A percentile compares a stretch with the other conserved stretches of the same genome.
phyloP scores from a whole-genome alignment of 2,113 vertebrate genomes.

The Paracanthobrama guichenoti region DNA sequence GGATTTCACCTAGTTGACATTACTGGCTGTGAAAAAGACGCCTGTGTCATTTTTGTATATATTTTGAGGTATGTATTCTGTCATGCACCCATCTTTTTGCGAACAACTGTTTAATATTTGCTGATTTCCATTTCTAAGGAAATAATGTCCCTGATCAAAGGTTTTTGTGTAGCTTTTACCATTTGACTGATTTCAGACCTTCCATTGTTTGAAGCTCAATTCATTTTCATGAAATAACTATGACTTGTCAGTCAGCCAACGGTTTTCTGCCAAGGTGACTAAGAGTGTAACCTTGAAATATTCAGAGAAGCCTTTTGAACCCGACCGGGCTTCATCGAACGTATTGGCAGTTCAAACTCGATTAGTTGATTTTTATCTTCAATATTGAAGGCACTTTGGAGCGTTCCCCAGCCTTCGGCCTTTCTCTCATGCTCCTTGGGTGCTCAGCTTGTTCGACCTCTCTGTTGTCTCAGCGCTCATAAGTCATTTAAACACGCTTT shows the following conservation, averaged over 20 bases:
- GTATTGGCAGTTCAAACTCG: slow-evolving; percentile 46
- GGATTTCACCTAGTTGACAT: background rate
- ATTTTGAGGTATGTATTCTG: background rate
- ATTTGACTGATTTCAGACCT: background rate
- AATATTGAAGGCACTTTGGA: background rate
- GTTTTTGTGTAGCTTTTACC: background rate
- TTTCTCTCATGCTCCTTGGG: slow-evolving; percentile 39
- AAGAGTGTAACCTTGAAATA: slow-evolving; percentile 46
- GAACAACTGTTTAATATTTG: background rate
- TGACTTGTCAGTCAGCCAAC: background rate
- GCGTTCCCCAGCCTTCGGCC: slow-evolving; percentile 1
- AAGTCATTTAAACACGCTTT: slow-evolving; percentile 71
- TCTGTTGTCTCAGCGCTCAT: slow-evolving; percentile 61
- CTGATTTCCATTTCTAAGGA: background rate
- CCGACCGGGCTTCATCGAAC: background rate
- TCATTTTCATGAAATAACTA: slow-evolving; percentile 10
- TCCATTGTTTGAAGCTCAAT: background rate
- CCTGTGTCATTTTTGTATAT: background rate
- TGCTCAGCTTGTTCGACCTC: slow-evolving; percentile 55
- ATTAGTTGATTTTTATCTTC: slow-evolving; percentile 44
- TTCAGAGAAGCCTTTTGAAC: slow-evolving; percentile 33
- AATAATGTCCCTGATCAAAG: background rate
- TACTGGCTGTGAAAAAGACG: background rate
- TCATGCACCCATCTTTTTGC: background rate
- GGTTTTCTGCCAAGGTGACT: slow-evolving; percentile 11